Evolutionary conservation across 2,888 invertebrate species (phyloP), one percentile per base, ranked within the genome.

Genomic region (Bugula neritina): DNA sequence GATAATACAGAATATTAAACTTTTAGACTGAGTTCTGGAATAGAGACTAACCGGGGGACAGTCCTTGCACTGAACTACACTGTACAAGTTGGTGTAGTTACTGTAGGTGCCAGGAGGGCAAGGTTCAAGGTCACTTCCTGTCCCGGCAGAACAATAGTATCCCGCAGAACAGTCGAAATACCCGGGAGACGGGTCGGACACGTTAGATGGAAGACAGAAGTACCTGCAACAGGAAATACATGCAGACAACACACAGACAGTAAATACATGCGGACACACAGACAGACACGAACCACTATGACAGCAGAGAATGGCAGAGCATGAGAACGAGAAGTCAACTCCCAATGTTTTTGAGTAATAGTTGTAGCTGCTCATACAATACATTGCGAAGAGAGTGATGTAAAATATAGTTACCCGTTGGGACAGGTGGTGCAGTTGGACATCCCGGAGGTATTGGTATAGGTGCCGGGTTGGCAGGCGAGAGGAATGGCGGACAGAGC

Each of bases 61-160:
- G 3, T 71, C 69, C 29, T 76, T 74, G 75, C 83, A 83, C 71
- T 80, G 77, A 0, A 77, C 74, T 2, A 72, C 73, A 73, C 78
- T 79, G n/a, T 71, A 74, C 69, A 79, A 76, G 1, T 80, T 80
- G 71, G 74, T 73, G 23, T 79, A 78, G 73, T 78, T 77, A 73
- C 81, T 80, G 78, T 78, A 83, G 0, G 82, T 83, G 34, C 82
- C 82, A 63, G 74, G 77, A 0, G 82, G 82, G 74, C 83, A 83
- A 0, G 79, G 77, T 72, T 75, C 71, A 79, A 79, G 79, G 77
- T 81, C 75, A 25, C 80, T 75, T 0, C 80, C 81, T 1, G 83
- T 83, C 27, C 81, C 81, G 34, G 75, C 75, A 1, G 81, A 79
- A 72, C 83, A 83, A 74, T 80, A 83, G 76, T 79, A 80, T 1